These are phyloP conservation scores for Patella depressa DNA, from an alignment of 2,888 invertebrate species.

Conservation along the genomic window DNA sequence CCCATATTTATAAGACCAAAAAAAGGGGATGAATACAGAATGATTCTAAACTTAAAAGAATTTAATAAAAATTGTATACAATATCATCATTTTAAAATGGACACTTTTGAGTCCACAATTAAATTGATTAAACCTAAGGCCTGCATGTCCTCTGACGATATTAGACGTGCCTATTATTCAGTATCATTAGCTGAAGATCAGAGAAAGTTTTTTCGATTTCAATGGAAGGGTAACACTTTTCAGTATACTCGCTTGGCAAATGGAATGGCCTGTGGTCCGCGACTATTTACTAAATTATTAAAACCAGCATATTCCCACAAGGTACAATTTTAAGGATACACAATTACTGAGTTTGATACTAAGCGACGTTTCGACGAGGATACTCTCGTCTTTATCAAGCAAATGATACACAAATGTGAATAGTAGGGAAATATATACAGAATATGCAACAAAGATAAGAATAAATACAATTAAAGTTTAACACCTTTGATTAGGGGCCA, in stretches of 20 bases:
- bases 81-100: slow-evolving; percentile 7
- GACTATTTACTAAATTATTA: slow-evolving; percentile 4
- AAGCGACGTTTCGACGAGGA: too few relatives aligned
- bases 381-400: too few relatives aligned
- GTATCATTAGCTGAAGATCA: background rate
- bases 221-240: background rate
- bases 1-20: background rate
- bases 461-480: too few relatives aligned
- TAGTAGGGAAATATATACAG: too few relatives aligned
- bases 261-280: background rate
- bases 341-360: too few relatives aligned
- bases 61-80: background rate
- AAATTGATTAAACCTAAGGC: background rate
- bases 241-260: slow-evolving; percentile 1
- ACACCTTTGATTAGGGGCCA: too few relatives aligned
- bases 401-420: too few relatives aligned
- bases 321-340: too few relatives aligned
- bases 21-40: too few relatives aligned
- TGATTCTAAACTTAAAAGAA: background rate
- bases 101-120: background rate
- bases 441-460: too few relatives aligned
- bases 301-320: too few relatives aligned
- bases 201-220: background rate
- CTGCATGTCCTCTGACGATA: background rate
- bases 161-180: background rate